Evolutionary conservation across 1,140 invertebrate genomes (phyloP), one percentile per base, ranked within the genome.

Genomic region (Polypedilum pembai): DNA sequence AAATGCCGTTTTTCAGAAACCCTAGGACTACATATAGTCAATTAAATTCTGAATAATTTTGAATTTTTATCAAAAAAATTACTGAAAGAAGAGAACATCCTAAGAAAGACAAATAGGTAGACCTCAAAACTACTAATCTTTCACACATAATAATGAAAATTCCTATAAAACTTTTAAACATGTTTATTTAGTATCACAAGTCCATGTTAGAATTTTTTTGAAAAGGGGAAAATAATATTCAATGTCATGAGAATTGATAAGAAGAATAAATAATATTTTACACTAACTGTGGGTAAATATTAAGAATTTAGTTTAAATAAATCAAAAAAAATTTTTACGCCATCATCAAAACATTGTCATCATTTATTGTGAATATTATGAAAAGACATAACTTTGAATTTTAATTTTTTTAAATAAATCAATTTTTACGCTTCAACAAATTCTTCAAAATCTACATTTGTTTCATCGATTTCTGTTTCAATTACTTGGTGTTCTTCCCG

Each of bases 171-270:
- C n/a, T 33, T 33, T 5, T 33, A 33, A 33, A 33, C 1, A 33
- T 56, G 15, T 56, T 56, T 56, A n/a, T 15, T 56, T 33, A 33
- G 45, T 56, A 56, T n/a, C 12, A 56, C 45, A 56, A 33, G 24
- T 33, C 24, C 24, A 33, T 33, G 24, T 33, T 33, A 33, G 24
- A n/a, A 15, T 56, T 56, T 12, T 56, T 56, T n/a, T 15, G 15
- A 56, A 12, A n/a, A 56, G n/a, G 1, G n/a, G 15, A 15, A 56
- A 45, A 45, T 12, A 45, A 3, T 4, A 3, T 56, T 56, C 45
- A 56, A 56, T 56, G 45, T n/a, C 45, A 56, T 56, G 3, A 56
- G n/a, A 56, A 56, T n/a, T 56, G 45, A 56, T 56, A 56, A 56
- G 45, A 12, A 56, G 10, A 56, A 15, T 56, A 56, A 56, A 56